phyloP scores from a whole-genome alignment of 53 echinoderm and acorn worm species.

The Luidia sarsii region DNA sequence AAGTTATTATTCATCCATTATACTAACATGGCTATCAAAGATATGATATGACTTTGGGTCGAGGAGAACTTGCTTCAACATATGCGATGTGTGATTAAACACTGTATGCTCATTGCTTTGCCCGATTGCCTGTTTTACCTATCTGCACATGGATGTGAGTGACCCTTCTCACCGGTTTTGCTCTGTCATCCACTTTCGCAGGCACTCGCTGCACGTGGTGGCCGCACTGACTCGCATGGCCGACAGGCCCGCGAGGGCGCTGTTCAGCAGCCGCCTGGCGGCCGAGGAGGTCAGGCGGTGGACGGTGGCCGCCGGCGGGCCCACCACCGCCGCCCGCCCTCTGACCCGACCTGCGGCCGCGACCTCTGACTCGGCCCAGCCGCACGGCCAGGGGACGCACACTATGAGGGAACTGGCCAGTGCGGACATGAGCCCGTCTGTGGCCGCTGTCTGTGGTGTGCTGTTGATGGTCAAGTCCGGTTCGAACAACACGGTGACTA shows the following conservation, averaged over 20 bases:
- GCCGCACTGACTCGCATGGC: slow-evolving; percentile 54
- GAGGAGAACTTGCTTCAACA: no score
- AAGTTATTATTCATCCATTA: no score
- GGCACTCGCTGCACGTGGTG: slow-evolving; percentile 47
- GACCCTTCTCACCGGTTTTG: no score
- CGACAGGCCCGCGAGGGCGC: slow-evolving; percentile 32
- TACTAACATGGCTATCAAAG: no score
- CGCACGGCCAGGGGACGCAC: slow-evolving; percentile 17
- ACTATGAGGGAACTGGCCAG: slow-evolving; percentile 31
- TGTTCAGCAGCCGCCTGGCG: slow-evolving; percentile 50
- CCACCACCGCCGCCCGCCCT: background rate
- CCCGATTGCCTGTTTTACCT: no score
- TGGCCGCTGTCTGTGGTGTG: slow-evolving; percentile 82
- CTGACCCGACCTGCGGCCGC: background rate
- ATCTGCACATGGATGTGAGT: no score
- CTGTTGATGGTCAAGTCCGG: slow-evolving; percentile 49
- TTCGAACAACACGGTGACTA: slow-evolving; percentile 15
- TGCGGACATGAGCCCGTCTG: slow-evolving; percentile 58
- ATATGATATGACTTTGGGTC: no score
- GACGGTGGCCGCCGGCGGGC: background rate
- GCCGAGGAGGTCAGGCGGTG: background rate
- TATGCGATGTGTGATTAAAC: no score
- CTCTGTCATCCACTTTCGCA: background rate
- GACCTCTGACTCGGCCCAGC: slow-evolving; percentile 21
- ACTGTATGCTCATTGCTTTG: no score